Evolutionary conservation across 2,797 vertebrate species (phyloP).

Genomic region (Fistularia commersonii): DNA sequence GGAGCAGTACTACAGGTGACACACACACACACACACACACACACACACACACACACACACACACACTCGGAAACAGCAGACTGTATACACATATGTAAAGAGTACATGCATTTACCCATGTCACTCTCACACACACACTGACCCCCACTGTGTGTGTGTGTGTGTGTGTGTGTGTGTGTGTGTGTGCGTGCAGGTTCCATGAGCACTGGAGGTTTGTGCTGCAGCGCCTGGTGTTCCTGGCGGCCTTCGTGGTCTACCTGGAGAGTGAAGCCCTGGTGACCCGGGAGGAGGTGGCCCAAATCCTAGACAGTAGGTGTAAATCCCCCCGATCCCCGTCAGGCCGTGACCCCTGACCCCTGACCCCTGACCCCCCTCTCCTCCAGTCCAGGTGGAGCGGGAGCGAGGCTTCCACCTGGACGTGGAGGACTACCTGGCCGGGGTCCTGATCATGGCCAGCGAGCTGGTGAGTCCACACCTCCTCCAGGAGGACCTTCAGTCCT

Average conservation of each 20-base stretch:
- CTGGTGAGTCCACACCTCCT: conserved; percentile 84
- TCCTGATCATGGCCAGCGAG: conserved; percentile 94
- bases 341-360: neutral
- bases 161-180: neutral
- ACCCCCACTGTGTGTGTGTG: neutral
- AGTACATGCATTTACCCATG: neutral
- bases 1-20: conserved; percentile 95
- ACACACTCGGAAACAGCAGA: no score
- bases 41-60: no score
- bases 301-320: conserved; percentile 88
- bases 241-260: conserved; percentile 91
- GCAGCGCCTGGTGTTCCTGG: conserved; percentile 89
- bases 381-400: conserved; percentile 91
- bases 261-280: conserved; percentile 90
- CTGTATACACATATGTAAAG: no score
- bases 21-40: no score
- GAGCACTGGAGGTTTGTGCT: conserved; percentile 98
- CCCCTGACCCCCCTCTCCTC: neutral
- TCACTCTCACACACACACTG: neutral
- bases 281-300: conserved; percentile 87
- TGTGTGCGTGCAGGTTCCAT: conserved; percentile 80
- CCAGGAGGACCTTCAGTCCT: no score
- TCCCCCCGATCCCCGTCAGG: neutral
- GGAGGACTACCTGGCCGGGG: conserved; percentile 94
- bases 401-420: conserved; percentile 96